A percentile compares a stretch with the other conserved stretches of the same genome.
phyloP scores from a whole-genome alignment of 2,113 vertebrate species.

The Theropithecus gelada region DNA sequence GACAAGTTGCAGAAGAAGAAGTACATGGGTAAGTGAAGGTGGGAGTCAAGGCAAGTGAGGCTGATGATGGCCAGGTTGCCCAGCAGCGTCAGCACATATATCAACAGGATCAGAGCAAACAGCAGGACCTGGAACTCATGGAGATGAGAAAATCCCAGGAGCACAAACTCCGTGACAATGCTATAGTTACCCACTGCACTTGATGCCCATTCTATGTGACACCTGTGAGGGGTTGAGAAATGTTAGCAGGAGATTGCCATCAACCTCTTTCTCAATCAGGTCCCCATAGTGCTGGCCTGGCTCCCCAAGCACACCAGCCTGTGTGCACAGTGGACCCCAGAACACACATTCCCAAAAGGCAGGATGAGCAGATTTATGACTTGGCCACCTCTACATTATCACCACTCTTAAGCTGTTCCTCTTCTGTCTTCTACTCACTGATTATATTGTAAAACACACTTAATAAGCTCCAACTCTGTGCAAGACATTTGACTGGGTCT shows the following conservation, averaged over 20 bases:
- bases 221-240: background rate
- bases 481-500: background rate
- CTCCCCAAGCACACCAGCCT: background rate
- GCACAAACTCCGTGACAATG: background rate
- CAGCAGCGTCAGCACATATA: background rate
- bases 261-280: background rate
- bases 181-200: background rate
- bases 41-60: background rate
- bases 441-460: background rate
- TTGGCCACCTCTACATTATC: background rate
- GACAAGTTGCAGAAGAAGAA: conserved; percentile 65
- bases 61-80: background rate
- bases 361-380: background rate
- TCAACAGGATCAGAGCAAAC: background rate
- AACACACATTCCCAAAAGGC: background rate
- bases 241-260: background rate
- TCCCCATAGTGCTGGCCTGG: background rate
- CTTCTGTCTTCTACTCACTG: background rate
- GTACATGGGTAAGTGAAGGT: conserved; percentile 18
- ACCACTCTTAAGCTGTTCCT: background rate
- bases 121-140: background rate
- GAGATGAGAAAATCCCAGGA: conserved; percentile 29
- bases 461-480: background rate
- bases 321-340: background rate
- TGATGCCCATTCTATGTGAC: background rate